These are phyloP conservation scores for Carcina quercana DNA, from an alignment of 2,888 invertebrate genomes.

Conservation along the genomic window DNA sequence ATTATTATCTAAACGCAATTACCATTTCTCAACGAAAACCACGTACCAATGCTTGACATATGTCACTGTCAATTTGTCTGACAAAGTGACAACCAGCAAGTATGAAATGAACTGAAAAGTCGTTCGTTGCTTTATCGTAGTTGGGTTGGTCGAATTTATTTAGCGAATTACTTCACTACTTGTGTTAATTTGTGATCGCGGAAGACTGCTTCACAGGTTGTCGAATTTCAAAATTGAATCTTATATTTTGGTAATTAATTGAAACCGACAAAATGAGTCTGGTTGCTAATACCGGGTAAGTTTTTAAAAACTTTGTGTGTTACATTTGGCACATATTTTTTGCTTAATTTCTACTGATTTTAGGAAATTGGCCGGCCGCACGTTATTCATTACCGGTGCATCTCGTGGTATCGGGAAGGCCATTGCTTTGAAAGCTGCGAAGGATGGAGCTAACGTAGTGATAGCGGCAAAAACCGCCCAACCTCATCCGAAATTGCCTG, in stretches of 20 bases:
- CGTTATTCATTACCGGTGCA: constrained; percentile 96
- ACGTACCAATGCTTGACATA: too few relatives aligned
- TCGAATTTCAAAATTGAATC: constrained; percentile 3
- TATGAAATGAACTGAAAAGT: too few relatives aligned
- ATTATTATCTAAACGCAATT: too few relatives aligned
- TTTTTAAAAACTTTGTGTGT: constrained; percentile 7
- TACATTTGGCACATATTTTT: constrained; percentile 18
- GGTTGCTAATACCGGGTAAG: constrained; percentile 68
- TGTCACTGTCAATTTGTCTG: too few relatives aligned
- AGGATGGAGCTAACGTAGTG: constrained; percentile 93
- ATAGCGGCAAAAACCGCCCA: constrained; percentile 94
- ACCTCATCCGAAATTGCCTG: constrained; percentile 92
- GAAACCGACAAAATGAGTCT: constrained; percentile 58
- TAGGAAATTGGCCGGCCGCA: constrained; percentile 85
- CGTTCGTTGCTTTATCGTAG: too few relatives aligned
- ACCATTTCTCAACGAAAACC: too few relatives aligned
- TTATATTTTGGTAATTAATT: not conserved
- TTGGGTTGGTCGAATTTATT: too few relatives aligned
- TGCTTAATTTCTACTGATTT: constrained; percentile 17
- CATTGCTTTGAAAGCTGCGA: constrained; percentile 93
- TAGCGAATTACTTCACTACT: too few relatives aligned
- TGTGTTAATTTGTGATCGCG: too few relatives aligned
- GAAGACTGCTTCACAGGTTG: constrained; percentile 1
- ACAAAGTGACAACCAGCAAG: too few relatives aligned
- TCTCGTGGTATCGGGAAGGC: constrained; percentile 97